Percentiles rank a stretch among this genome's conserved stretches.
Conservation (phyloP, 2,888 invertebrate species). For the Ellobium chinense region DNA sequence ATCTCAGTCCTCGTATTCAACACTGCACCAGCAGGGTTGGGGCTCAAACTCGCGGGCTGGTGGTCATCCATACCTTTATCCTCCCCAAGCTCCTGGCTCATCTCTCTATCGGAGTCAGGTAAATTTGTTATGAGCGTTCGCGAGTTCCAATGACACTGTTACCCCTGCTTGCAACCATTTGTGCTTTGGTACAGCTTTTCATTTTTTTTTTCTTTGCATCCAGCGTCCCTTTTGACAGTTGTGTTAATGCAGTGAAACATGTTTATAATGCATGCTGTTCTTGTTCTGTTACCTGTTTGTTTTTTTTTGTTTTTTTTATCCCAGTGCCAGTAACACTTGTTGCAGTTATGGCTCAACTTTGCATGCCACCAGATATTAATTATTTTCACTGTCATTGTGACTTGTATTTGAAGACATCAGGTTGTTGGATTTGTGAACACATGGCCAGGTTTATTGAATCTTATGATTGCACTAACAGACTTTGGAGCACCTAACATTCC, state of each 20-base stretch:
- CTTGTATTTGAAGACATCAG: too few relatives aligned
- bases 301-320: background rate
- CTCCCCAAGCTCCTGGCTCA: constrained; percentile 30
- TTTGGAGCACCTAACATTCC: constrained; percentile 5
- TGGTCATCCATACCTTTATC: constrained; percentile 35
- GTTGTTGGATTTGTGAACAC: too few relatives aligned
- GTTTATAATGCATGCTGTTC: constrained; percentile 25
- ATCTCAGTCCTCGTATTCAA: constrained; percentile 22
- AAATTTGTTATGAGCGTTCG: constrained; percentile 29
- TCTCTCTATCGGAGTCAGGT: constrained; percentile 45
- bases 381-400: too few relatives aligned
- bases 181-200: constrained; percentile 38
- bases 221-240: constrained; percentile 10
- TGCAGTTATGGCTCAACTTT: constrained; percentile 6
- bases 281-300: background rate
- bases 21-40: constrained; percentile 37
- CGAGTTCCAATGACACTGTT: constrained; percentile 41
- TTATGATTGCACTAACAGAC: constrained; percentile 9
- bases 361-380: constrained; percentile 9
- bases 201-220: constrained; percentile 28
- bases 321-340: background rate
- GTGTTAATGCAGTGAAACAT: background rate
- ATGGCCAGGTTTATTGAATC: too few relatives aligned
- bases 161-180: constrained; percentile 45
- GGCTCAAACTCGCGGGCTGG: constrained; percentile 14